Conservation (phyloP, 2,797 vertebrate genomes). For the Channallabes apus region DNA sequence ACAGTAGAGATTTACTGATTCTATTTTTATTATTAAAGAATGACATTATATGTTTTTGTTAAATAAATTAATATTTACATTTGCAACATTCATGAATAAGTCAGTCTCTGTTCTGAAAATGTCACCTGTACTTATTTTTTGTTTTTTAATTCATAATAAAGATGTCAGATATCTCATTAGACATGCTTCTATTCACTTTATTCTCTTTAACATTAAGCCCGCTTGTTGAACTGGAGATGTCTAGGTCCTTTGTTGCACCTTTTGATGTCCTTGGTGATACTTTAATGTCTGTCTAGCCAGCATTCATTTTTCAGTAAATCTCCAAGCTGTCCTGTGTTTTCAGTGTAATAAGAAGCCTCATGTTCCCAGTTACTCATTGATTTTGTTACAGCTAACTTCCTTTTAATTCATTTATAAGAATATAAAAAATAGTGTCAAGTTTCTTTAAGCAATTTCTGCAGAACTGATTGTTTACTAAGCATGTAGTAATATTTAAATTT, state of each 20-base stretch:
- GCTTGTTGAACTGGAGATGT: constrained; percentile 44
- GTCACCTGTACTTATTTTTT: background rate
- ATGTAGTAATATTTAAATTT: background rate
- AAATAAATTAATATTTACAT: too few relatives aligned
- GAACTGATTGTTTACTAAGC: background rate
- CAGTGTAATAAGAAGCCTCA: constrained; percentile 50
- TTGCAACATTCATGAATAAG: too few relatives aligned
- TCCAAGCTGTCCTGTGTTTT: constrained; percentile 60
- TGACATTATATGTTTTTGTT: too few relatives aligned
- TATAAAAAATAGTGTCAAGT: background rate
- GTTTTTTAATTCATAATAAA: constrained; percentile 38
- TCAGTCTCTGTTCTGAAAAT: too few relatives aligned
- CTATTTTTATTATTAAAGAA: too few relatives aligned
- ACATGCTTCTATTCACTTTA: constrained; percentile 25
- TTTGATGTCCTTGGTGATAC: constrained; percentile 47
- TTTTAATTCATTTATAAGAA: constrained; percentile 10
- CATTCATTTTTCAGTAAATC: constrained; percentile 55
- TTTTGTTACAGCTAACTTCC: constrained; percentile 50
- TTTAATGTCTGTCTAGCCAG: constrained; percentile 51
- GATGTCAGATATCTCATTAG: constrained; percentile 50
- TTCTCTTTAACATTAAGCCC: constrained; percentile 36
- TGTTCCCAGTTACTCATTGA: constrained; percentile 59
- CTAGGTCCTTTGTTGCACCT: constrained; percentile 41
- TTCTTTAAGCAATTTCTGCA: background rate
- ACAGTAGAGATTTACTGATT: too few relatives aligned